Evolutionary conservation across 2,797 vertebrate genomes (phyloP).

Genomic region (Gymnothorax javanicus): DNA sequence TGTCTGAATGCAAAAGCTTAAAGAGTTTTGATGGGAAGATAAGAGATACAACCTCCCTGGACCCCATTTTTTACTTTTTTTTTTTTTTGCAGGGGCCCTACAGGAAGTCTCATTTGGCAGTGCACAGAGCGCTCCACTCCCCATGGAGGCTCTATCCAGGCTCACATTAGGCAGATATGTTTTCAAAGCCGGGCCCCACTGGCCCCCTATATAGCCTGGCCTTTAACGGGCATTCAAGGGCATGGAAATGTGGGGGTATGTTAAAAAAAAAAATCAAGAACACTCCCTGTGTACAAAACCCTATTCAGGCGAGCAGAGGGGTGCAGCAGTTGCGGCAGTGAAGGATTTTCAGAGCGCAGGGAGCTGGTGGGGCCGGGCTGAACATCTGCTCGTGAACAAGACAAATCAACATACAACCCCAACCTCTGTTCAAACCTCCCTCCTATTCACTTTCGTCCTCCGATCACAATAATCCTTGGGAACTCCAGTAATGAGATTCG

Average conservation of each 20-base stretch:
- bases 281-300: conserved; percentile 33
- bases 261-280: conserved; percentile 20
- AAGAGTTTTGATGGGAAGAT: no score
- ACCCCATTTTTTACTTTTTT: conserved; percentile 10
- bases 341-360: conserved; percentile 45
- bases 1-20: no score
- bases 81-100: conserved; percentile 39
- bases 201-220: conserved; percentile 40
- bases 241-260: conserved; percentile 47
- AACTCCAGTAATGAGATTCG: conserved; percentile 51
- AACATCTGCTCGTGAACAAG: conserved; percentile 56
- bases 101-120: conserved; percentile 47
- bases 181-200: conserved; percentile 54
- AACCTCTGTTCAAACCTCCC: conserved; percentile 38
- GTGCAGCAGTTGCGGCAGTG: conserved; percentile 35
- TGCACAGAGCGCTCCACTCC: conserved; percentile 35
- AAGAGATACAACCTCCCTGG: neutral
- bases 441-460: conserved; percentile 41
- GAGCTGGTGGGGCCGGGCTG: conserved; percentile 47
- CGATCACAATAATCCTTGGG: conserved; percentile 55
- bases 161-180: conserved; percentile 45
- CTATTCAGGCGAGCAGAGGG: conserved; percentile 35
- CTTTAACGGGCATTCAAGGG: conserved; percentile 53
- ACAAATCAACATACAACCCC: conserved; percentile 47
- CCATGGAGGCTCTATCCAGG: conserved; percentile 39